phyloP scores from a whole-genome alignment of 2,113 vertebrate species.

The Psammodynastes pulverulentus region DNA sequence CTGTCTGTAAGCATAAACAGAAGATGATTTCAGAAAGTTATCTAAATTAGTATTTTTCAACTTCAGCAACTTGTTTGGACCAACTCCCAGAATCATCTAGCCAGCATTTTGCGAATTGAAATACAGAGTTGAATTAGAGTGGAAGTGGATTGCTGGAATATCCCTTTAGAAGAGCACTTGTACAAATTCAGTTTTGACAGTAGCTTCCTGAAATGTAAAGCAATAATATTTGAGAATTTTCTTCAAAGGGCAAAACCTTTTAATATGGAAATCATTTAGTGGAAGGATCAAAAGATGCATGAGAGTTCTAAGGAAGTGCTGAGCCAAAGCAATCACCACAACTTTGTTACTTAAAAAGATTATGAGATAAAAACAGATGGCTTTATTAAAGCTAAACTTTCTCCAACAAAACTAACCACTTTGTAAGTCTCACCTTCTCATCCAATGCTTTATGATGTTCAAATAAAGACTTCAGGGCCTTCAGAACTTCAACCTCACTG shows the following conservation, averaged over 20 bases:
- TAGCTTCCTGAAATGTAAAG: not conserved
- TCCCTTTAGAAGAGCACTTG: not conserved
- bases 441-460: slow-evolving; percentile 97
- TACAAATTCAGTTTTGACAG: not conserved
- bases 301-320: not conserved
- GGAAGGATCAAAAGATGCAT: not conserved
- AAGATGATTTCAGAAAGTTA: not conserved
- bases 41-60: not conserved
- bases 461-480: slow-evolving; percentile 94
- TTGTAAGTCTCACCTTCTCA: slow-evolving; percentile 82
- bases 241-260: not conserved
- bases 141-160: not conserved
- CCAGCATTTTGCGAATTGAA: not conserved
- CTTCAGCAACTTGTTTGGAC: not conserved
- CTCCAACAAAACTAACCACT: not conserved
- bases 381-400: not conserved
- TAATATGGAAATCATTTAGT: not conserved
- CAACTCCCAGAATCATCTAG: not conserved
- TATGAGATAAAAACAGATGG: not conserved
- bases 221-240: not conserved
- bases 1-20: not conserved
- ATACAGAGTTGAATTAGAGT: not conserved
- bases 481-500: slow-evolving; percentile 97
- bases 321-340: not conserved
- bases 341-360: not conserved